Conservation (phyloP, 2,888 invertebrate species). For the Campoletis raptor region DNA sequence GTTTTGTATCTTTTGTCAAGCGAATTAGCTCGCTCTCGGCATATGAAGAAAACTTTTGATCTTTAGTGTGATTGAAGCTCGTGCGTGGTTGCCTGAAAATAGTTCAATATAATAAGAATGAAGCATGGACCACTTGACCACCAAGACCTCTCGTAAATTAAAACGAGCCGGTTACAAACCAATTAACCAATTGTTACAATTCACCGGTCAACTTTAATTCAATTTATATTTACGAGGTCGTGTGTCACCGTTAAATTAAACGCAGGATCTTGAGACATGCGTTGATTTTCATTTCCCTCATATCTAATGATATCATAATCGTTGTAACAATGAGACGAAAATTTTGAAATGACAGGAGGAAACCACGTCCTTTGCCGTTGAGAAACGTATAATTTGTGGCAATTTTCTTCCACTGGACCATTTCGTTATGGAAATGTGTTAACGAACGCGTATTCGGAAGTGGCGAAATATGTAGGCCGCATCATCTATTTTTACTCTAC, state of each 20-base stretch:
- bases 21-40: neutral
- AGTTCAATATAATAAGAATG: slow-evolving; percentile 18
- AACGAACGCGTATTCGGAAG: slow-evolving; percentile 60
- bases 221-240: slow-evolving; percentile 55
- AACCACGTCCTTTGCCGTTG: neutral
- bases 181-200: slow-evolving; percentile 64
- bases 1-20: neutral
- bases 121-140: slow-evolving; percentile 34
- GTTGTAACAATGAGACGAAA: slow-evolving; percentile 15
- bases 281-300: slow-evolving; percentile 19
- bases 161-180: slow-evolving; percentile 46
- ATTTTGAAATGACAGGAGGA: neutral
- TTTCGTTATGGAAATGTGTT: slow-evolving; percentile 53
- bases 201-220: slow-evolving; percentile 46
- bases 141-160: slow-evolving; percentile 41
- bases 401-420: slow-evolving; percentile 15
- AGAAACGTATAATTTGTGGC: slow-evolving; percentile 5
- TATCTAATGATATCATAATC: neutral
- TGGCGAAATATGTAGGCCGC: slow-evolving; percentile 73
- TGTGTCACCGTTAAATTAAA: neutral
- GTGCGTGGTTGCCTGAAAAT: slow-evolving; percentile 31
- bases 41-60: slow-evolving; percentile 12
- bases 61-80: slow-evolving; percentile 8
- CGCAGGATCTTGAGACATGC: neutral
- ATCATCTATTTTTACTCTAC: slow-evolving; percentile 76